Percentiles rank a stretch among this genome's conserved stretches.
These are phyloP conservation scores for Agrochola lychnidis DNA, from an alignment of 2,888 invertebrate species.

Conservation along the genomic window DNA sequence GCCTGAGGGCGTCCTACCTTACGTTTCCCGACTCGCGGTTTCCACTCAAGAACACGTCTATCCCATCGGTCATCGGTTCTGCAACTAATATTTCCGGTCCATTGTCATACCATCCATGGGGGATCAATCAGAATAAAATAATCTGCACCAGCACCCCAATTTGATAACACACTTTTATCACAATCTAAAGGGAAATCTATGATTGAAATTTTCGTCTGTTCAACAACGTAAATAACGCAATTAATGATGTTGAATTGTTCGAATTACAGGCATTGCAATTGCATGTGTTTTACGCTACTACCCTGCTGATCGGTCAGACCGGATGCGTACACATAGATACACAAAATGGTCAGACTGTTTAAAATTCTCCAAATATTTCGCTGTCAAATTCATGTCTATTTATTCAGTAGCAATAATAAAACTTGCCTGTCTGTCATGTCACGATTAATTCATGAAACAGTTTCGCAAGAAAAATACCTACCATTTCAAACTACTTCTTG, in stretches of 20 bases:
- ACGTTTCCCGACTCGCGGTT: not conserved
- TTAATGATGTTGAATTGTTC: not conserved
- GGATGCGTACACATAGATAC: no score
- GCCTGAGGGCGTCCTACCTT: not conserved
- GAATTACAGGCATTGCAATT: not conserved
- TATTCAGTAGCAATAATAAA: not conserved
- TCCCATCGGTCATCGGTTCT: not conserved
- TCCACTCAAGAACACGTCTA: no score
- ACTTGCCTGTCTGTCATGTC: not conserved
- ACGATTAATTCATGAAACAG: not conserved
- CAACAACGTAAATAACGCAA: not conserved
- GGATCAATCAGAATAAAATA: not conserved
- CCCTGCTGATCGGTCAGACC: no score
- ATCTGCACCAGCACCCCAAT: not conserved
- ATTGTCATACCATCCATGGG: not conserved
- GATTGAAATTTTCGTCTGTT: not conserved
- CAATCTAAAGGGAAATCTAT: no score
- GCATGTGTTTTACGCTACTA: no score
- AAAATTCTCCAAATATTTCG: no score
- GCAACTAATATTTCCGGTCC: not conserved
- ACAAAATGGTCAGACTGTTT: no score
- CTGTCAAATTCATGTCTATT: not conserved
- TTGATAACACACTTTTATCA: no score
- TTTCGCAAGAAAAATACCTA: not conserved
- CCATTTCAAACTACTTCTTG: no score